phyloP scores from a whole-genome alignment of 2,113 vertebrate genomes.

The Damaliscus lunatus region DNA sequence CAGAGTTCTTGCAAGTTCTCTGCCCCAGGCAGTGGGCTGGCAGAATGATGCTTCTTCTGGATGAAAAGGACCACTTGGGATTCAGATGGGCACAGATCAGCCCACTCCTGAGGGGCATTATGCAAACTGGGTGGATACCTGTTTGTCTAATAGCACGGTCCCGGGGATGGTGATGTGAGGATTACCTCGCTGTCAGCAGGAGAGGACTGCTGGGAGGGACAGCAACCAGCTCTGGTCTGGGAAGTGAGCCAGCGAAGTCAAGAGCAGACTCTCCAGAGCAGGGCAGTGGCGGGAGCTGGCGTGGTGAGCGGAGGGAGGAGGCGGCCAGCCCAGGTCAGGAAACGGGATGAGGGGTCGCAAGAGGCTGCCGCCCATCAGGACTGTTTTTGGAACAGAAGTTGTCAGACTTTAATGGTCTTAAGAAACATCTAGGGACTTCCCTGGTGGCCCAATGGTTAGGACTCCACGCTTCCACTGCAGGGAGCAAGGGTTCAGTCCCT shows the following conservation, averaged over 20 bases:
- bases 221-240: not conserved
- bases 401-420: not conserved
- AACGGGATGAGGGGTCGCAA: not conserved
- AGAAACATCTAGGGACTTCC: not conserved
- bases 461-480: not conserved
- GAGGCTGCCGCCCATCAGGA: not conserved
- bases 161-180: not conserved
- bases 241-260: not conserved
- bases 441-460: not conserved
- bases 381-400: not conserved
- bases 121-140: not conserved
- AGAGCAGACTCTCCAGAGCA: not conserved
- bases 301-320: not conserved
- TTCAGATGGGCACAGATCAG: not conserved
- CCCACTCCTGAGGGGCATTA: not conserved
- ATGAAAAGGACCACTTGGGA: not conserved
- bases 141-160: not conserved
- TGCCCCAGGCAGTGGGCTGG: not conserved
- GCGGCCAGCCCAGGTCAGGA: not conserved
- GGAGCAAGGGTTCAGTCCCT: not conserved
- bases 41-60: not conserved
- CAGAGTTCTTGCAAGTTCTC: not conserved
- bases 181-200: not conserved
- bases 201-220: not conserved
- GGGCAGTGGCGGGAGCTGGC: not conserved